A percentile compares a stretch with the other conserved stretches of the same genome.
phyloP scores from a whole-genome alignment of 2,113 vertebrate species.

The Cathartes aura region DNA sequence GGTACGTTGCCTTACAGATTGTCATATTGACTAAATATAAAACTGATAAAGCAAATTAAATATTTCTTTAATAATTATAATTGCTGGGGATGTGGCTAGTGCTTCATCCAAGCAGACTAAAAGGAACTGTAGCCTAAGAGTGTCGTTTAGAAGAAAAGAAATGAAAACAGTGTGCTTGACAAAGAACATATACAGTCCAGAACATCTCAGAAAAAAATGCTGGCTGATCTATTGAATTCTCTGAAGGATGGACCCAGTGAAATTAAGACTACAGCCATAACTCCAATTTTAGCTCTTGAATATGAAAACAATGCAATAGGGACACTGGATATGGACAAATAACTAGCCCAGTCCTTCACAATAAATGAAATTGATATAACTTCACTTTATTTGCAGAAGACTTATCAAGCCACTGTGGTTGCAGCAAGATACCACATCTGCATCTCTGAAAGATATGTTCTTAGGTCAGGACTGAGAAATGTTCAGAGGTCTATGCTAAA shows the following conservation, averaged over 20 bases:
- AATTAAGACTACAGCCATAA: background rate
- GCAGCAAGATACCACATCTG: background rate
- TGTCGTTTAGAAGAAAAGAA: background rate
- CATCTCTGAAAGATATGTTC: background rate
- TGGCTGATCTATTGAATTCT: background rate
- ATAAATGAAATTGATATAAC: background rate
- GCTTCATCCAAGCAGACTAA: background rate
- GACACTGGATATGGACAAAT: background rate
- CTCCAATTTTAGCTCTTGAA: background rate
- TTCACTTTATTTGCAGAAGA: background rate
- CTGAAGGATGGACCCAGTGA: background rate
- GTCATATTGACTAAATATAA: background rate
- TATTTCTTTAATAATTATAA: background rate
- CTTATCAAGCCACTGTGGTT: background rate
- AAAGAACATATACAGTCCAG: background rate
- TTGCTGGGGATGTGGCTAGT: background rate
- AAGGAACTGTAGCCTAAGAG: background rate
- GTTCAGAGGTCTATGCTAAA: background rate
- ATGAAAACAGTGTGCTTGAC: background rate
- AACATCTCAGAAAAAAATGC: background rate
- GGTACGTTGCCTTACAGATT: fast-evolving
- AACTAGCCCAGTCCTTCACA: background rate
- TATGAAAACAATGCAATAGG: background rate
- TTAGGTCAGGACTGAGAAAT: background rate
- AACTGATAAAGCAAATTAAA: background rate